Evolutionary conservation across 2,888 invertebrate genomes (phyloP).

Genomic region (Zaprionus obscuricornis): DNA sequence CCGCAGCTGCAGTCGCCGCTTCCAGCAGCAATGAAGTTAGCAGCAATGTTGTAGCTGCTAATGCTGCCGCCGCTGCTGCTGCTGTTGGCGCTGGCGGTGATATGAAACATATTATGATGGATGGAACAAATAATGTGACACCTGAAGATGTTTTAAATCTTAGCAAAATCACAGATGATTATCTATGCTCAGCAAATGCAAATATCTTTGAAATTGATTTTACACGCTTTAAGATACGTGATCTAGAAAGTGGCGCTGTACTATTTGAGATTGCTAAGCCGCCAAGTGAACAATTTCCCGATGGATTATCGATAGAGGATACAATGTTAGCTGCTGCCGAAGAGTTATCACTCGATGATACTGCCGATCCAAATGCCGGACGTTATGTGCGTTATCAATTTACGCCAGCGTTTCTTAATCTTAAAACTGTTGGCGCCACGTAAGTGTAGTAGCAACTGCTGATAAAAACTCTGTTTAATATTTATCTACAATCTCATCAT

Average conservation of each 20-base stretch:
- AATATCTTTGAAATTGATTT: slow-evolving; percentile 99
- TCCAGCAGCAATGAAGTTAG: slow-evolving; percentile 3
- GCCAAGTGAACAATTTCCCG: slow-evolving; percentile 83
- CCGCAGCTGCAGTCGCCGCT: slow-evolving; percentile 6
- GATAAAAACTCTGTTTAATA: background rate
- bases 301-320: slow-evolving; percentile 76
- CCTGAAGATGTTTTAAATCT: slow-evolving; percentile 95
- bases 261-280: slow-evolving; percentile 98
- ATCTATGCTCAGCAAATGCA: slow-evolving; percentile 96
- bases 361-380: slow-evolving; percentile 92
- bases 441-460: slow-evolving; percentile 85
- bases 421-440: slow-evolving; percentile 99
- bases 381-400: slow-evolving; percentile 99
- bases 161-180: slow-evolving; percentile 94
- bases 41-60: slow-evolving; percentile 15
- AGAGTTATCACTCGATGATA: slow-evolving; percentile 83
- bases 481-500: slow-evolving; percentile 3
- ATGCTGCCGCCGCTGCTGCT: background rate
- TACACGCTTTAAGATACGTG: slow-evolving; percentile 97
- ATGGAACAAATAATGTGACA: slow-evolving; percentile 83
- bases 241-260: slow-evolving; percentile 91
- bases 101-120: slow-evolving; percentile 31
- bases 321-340: slow-evolving; percentile 79
- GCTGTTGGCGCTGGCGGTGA: slow-evolving; percentile 12
- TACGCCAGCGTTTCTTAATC: slow-evolving; percentile 97